Conservation (phyloP, 2,113 vertebrate species). For the Malurus alboscapulatus region DNA sequence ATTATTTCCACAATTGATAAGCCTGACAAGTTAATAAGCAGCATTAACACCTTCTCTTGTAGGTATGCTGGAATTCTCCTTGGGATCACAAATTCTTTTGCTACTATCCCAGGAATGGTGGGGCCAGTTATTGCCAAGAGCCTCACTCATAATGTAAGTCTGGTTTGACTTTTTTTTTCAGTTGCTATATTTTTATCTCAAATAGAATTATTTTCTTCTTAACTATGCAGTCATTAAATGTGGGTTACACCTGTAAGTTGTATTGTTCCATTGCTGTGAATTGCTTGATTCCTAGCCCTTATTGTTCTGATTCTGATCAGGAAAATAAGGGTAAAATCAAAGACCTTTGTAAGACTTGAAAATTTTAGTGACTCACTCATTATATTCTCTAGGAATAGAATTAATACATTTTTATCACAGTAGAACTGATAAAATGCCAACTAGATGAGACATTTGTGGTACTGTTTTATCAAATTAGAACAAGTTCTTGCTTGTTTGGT, state of each 20-base stretch:
- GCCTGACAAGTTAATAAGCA: background rate
- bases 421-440: background rate
- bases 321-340: background rate
- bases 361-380: background rate
- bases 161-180: background rate
- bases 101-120: constrained; percentile 94
- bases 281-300: background rate
- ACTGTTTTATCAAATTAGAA: background rate
- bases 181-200: background rate
- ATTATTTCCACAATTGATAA: background rate
- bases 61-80: constrained; percentile 96
- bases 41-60: background rate
- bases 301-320: background rate
- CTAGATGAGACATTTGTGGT: background rate
- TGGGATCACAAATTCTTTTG: constrained; percentile 97
- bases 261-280: background rate
- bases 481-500: background rate
- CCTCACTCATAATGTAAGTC: constrained; percentile 88
- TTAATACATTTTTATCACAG: background rate
- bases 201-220: background rate
- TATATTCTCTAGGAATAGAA: background rate
- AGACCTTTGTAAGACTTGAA: background rate
- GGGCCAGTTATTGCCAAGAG: constrained; percentile 90
- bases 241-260: background rate
- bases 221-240: background rate